A percentile compares a stretch with the other conserved stretches of the same genome.
phyloP scores from a whole-genome alignment of 2,888 invertebrate species.

The Leptinotarsa rubiginosa region DNA sequence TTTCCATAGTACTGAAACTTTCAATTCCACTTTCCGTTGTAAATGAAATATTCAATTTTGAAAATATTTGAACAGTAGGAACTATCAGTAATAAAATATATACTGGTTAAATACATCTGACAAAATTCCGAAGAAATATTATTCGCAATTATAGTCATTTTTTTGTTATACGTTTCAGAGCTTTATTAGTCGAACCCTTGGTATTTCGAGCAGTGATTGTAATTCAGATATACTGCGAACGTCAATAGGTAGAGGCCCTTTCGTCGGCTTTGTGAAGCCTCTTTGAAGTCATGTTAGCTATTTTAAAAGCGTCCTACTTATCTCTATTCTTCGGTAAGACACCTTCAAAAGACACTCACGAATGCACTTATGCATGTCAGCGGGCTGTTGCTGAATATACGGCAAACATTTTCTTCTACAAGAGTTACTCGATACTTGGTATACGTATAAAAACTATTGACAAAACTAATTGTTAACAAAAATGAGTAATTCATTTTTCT shows the following conservation, averaged over 20 bases:
- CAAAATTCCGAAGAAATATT: too few species aligned
- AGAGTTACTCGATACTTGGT: too few species aligned
- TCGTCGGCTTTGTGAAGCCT: not conserved
- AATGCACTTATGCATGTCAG: not conserved
- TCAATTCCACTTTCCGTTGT: too few species aligned
- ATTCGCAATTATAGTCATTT: not conserved
- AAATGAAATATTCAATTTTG: too few species aligned
- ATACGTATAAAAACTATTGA: too few species aligned
- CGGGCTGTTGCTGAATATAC: not conserved
- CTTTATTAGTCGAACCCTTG: not conserved
- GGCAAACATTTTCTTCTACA: not conserved
- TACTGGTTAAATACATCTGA: too few species aligned
- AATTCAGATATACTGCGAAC: conserved; percentile 2
- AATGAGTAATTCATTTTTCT: too few species aligned
- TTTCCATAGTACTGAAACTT: too few species aligned
- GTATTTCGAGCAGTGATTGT: not conserved
- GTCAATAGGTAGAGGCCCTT: not conserved
- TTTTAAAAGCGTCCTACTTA: not conserved
- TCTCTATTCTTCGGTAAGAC: not conserved
- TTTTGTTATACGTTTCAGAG: not conserved
- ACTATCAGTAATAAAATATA: too few species aligned
- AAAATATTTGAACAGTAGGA: too few species aligned
- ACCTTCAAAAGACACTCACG: not conserved
- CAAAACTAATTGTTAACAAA: too few species aligned
- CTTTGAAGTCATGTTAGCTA: conserved; percentile 2